phyloP scores from a whole-genome alignment of 2,888 invertebrate genomes.

The Strigamia transsilvanica region DNA sequence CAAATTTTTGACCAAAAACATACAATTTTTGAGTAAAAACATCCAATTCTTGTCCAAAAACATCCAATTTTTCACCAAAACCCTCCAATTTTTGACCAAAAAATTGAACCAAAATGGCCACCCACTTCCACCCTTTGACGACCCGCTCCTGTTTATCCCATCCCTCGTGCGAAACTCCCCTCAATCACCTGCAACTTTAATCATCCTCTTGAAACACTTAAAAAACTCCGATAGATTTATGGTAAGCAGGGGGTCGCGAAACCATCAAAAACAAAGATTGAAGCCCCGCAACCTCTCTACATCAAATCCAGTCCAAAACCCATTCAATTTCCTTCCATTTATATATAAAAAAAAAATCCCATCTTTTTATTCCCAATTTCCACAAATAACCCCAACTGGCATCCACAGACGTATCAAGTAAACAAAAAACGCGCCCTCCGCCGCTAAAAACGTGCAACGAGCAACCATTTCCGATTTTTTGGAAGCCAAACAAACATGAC shows the following conservation, averaged over 20 bases:
- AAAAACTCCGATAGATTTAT: slow-evolving; percentile 10
- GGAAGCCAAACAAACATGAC: background rate
- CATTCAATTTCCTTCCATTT: background rate
- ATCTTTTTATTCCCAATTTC: background rate
- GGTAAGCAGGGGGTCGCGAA: background rate
- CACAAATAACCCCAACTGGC: background rate
- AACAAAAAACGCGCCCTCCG: slow-evolving; percentile 5
- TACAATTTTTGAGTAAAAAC: too few species aligned
- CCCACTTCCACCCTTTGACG: too few species aligned
- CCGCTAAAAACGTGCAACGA: background rate
- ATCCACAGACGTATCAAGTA: background rate
- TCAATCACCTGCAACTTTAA: slow-evolving; percentile 8
- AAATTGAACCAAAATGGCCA: too few species aligned
- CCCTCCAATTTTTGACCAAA: too few species aligned
- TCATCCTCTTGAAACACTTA: background rate
- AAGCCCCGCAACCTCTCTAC: too few species aligned
- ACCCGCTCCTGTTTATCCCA: too few species aligned
- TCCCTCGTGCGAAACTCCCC: too few species aligned
- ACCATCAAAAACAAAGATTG: background rate
- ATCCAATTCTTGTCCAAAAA: too few species aligned
- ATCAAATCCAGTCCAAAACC: background rate
- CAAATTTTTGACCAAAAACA: too few species aligned
- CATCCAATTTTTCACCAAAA: too few species aligned
- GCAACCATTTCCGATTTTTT: background rate
- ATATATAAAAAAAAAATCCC: too few species aligned